A percentile compares a stretch with the other conserved stretches of the same genome.
phyloP scores from a whole-genome alignment of 2,113 vertebrate genomes.

The Peromyscus leucopus region DNA sequence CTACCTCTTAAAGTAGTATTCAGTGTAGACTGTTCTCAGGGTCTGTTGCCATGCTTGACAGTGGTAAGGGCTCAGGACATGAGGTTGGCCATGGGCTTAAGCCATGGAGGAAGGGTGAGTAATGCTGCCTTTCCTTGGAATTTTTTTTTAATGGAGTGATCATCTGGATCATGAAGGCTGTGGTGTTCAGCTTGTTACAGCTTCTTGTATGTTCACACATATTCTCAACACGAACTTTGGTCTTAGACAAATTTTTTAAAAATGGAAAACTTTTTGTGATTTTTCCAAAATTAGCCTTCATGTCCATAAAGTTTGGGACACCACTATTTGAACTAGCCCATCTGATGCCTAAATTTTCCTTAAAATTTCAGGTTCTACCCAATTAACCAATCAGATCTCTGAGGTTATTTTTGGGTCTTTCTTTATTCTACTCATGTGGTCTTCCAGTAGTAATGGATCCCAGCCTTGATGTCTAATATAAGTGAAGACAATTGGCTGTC shows the following conservation, averaged over 20 bases:
- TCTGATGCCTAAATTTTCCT: not conserved
- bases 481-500: not conserved
- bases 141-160: not conserved
- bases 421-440: not conserved
- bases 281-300: constrained; percentile 19
- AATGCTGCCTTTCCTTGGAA: not conserved
- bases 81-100: not conserved
- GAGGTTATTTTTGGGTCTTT: not conserved
- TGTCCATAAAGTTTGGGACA: not conserved
- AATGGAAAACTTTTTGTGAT: not conserved
- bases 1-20: not conserved
- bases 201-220: not conserved
- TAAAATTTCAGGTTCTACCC: not conserved
- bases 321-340: not conserved
- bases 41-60: not conserved
- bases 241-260: not conserved
- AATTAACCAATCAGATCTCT: not conserved
- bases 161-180: not conserved
- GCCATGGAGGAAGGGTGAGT: not conserved
- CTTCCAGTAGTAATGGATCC: not conserved
- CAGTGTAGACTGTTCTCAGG: not conserved
- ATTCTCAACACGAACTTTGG: not conserved
- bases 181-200: not conserved
- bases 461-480: not conserved
- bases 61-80: not conserved